Percentiles rank a stretch among this genome's conserved stretches.
Conservation (phyloP, 2,797 vertebrate genomes). For the Coracias cyanogaster region DNA sequence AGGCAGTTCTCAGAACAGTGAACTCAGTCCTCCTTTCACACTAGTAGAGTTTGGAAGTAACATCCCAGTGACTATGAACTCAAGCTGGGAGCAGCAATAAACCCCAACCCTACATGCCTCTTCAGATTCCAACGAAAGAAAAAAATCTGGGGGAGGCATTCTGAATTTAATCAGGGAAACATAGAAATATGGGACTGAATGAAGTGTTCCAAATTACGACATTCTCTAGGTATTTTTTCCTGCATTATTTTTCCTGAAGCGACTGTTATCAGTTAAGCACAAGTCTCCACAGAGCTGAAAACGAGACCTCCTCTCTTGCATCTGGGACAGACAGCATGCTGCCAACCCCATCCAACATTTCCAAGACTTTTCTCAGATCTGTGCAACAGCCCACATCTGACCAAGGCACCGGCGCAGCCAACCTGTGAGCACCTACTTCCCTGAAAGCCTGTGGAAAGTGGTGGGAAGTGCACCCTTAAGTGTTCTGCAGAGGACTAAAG, state of each 20-base stretch:
- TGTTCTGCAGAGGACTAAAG: background rate
- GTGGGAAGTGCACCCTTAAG: background rate
- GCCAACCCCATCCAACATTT: background rate
- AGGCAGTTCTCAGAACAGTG: background rate
- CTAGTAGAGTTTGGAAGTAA: background rate
- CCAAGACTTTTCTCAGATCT: background rate
- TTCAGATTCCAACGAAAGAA: background rate
- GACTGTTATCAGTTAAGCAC: background rate
- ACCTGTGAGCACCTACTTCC: background rate
- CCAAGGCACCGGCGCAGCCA: background rate
- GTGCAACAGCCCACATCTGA: background rate
- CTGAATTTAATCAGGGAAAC: background rate
- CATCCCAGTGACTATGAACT: background rate
- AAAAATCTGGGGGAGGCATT: background rate
- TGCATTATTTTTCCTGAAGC: background rate
- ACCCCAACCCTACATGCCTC: background rate
- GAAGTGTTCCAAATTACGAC: background rate
- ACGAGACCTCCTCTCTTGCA: background rate
- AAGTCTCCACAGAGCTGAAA: background rate
- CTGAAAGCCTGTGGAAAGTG: background rate
- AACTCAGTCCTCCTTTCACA: accelerated
- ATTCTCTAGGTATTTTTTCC: background rate
- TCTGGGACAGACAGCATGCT: background rate
- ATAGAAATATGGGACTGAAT: background rate
- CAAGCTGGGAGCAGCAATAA: background rate